These are phyloP conservation scores for Astropecten irregularis DNA, from an alignment of 53 echinoderm and acorn worm species.

Conservation along the genomic window DNA sequence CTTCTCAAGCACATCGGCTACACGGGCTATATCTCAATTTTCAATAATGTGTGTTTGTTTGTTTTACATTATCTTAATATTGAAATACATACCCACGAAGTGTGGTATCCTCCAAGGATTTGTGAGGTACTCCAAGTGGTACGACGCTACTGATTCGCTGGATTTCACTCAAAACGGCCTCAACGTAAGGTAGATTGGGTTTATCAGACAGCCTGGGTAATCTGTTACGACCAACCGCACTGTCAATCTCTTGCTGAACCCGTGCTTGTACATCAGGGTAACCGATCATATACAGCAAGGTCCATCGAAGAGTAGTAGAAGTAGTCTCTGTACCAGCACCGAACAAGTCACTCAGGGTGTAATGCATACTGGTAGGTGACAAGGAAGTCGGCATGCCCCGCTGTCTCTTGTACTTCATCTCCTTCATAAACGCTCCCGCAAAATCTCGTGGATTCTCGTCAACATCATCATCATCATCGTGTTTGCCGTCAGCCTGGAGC, in stretches of 20 bases:
- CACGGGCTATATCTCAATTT: neutral
- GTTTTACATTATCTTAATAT: neutral
- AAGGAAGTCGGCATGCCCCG: slow-evolving; percentile 5
- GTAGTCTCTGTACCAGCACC: slow-evolving; percentile 78
- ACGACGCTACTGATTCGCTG: slow-evolving; percentile 28
- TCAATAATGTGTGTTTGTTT: neutral
- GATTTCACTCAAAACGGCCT: slow-evolving; percentile 45
- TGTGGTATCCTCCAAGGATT: slow-evolving; percentile 46
- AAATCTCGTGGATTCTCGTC: slow-evolving; percentile 39
- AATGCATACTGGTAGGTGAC: slow-evolving; percentile 29
- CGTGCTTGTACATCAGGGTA: slow-evolving; percentile 61
- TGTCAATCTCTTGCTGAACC: slow-evolving; percentile 66
- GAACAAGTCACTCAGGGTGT: slow-evolving; percentile 65
- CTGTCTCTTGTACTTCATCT: slow-evolving; percentile 16
- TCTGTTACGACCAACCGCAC: slow-evolving; percentile 58
- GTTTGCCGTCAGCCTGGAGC: neutral
- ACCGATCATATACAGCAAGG: slow-evolving; percentile 58
- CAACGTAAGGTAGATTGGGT: slow-evolving; percentile 52
- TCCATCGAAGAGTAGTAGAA: slow-evolving; percentile 63
- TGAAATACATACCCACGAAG: slow-evolving; percentile 34
- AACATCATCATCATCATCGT: neutral
- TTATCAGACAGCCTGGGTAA: slow-evolving; percentile 63
- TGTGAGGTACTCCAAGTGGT: slow-evolving; percentile 39
- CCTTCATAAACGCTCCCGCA: slow-evolving; percentile 34
- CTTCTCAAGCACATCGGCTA: neutral